A percentile compares a stretch with the other conserved stretches of the same genome.
These are phyloP conservation scores for Neodiprion lecontei DNA, from an alignment of 1,140 invertebrate species.

Conservation along the genomic window DNA sequence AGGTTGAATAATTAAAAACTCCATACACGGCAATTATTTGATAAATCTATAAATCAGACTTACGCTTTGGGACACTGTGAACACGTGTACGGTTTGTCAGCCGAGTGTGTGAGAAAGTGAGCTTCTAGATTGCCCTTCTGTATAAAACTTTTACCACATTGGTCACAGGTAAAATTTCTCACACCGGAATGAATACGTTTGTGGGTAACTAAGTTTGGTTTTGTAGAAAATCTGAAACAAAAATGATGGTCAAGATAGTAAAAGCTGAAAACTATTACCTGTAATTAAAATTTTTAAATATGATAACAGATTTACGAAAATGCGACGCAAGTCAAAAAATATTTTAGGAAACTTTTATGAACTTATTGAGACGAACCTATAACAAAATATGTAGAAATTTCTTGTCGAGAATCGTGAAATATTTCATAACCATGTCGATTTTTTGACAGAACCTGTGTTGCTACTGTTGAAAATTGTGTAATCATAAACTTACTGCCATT, in stretches of 20 bases:
- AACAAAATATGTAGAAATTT: not conserved
- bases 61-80: slow-evolving; percentile 57
- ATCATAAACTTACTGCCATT: no score
- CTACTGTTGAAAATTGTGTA: no score
- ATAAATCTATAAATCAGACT: slow-evolving; percentile 28
- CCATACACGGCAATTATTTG: slow-evolving; percentile 9
- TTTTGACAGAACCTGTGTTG: no score
- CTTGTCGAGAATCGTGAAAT: slow-evolving; percentile 12
- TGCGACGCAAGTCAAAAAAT: slow-evolving; percentile 11
- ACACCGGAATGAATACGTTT: slow-evolving; percentile 65
- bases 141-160: slow-evolving; percentile 69
- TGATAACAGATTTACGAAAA: no score
- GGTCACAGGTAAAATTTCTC: slow-evolving; percentile 66
- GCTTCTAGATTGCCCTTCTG: slow-evolving; percentile 69
- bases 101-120: slow-evolving; percentile 66
- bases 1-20: not conserved
- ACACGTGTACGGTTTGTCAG: slow-evolving; percentile 58
- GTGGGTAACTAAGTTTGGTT: slow-evolving; percentile 67
- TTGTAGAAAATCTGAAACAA: slow-evolving; percentile 58
- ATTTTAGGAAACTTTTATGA: not conserved
- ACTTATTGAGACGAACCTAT: not conserved
- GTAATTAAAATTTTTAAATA: no score
- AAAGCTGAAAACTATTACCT: not conserved
- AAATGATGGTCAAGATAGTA: not conserved
- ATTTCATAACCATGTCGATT: not conserved